Evolutionary conservation across 2,113 vertebrate genomes (phyloP), one percentile per base, ranked within the genome.

Genomic region (Acanthochromis polyacanthus): DNA sequence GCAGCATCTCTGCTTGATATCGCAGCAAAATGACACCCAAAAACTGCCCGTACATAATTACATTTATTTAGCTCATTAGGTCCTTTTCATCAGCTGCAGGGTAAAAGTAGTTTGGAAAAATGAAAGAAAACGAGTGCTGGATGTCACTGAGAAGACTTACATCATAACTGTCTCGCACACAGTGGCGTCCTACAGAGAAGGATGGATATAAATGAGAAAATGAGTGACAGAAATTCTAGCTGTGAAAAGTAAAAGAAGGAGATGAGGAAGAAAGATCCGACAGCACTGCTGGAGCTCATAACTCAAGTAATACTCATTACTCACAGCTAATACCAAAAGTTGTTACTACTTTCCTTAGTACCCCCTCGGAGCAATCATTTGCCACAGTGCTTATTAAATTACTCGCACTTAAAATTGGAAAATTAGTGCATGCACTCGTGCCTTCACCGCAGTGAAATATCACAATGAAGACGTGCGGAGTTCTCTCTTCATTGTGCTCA

Each of bases 301-400:
- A 75, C 36, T 85, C 52, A 59, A 65, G 19, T 2, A 50, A 30
- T 38, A 50, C 45, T 50, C 70, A 87, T 81, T 63, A 56, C 66
- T 71, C 72, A 64, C 23, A n/a, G 40, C 60, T 67, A 52, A 81
- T 71, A 53, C 68, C 28, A 68, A 63, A 62, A 72, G 57, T 58
- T 55, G 73, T 75, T 65, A 71, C 65, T 60, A 80, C 62, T 83
- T 75, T 71, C 63, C 67, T 43, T 80, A 79, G 76, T 71, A 82
- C 56, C 60, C 28, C 32, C 56, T 30, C 2, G 20, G 55, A 76
- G 71, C 23, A 66, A 61, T 53, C 22, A 23, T 51, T 63, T 63
- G 57, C 69, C 64, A 75, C 46, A 40, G 14, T n/a, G 30, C 70
- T 46, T 60, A 55, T 71, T 57, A 57, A 71, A 82, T 71, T 32